A percentile compares a stretch with the other conserved stretches of the same genome.
phyloP scores from a whole-genome alignment of 2,113 vertebrate genomes.

The Erythrocebus patas region DNA sequence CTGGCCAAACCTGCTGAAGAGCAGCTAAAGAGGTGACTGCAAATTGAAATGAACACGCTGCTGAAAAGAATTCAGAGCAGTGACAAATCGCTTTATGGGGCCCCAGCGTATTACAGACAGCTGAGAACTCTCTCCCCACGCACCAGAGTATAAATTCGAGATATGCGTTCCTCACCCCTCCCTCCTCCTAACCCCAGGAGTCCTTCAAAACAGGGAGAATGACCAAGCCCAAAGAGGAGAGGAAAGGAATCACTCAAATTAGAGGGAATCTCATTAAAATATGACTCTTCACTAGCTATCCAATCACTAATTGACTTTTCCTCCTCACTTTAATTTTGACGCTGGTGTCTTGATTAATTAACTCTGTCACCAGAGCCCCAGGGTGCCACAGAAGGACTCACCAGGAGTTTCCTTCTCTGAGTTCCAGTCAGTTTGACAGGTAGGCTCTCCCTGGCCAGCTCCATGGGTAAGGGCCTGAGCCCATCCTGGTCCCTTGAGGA shows the following conservation, averaged over 20 bases:
- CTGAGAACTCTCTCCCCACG: constrained; percentile 54
- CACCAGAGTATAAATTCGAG: not conserved
- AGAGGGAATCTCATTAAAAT: constrained; percentile 66
- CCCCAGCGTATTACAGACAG: constrained; percentile 44
- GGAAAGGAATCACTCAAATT: not conserved
- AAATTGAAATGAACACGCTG: constrained; percentile 81
- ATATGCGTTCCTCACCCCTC: not conserved
- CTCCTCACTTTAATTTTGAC: constrained; percentile 78
- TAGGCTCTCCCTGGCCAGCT: constrained; percentile 33
- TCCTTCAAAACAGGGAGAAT: constrained; percentile 5
- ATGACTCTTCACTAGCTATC: constrained; percentile 58
- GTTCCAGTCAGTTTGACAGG: constrained; percentile 56
- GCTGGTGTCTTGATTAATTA: constrained; percentile 74
- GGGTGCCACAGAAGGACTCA: constrained; percentile 40
- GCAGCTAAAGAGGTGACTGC: constrained; percentile 67
- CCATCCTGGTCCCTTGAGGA: not conserved
- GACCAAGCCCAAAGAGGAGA: not conserved
- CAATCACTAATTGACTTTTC: constrained; percentile 78
- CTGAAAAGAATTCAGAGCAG: constrained; percentile 73
- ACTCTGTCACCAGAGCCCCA: constrained; percentile 62
- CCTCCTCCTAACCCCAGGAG: constrained; percentile 21
- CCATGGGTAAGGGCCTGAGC: constrained; percentile 31
- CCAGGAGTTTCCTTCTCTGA: constrained; percentile 48
- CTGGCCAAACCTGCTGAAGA: constrained; percentile 63
- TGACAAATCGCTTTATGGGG: constrained; percentile 79